Base-by-base conservation (phyloP, 2,888 invertebrate species). In the Dryadula phaetusa region DNA sequence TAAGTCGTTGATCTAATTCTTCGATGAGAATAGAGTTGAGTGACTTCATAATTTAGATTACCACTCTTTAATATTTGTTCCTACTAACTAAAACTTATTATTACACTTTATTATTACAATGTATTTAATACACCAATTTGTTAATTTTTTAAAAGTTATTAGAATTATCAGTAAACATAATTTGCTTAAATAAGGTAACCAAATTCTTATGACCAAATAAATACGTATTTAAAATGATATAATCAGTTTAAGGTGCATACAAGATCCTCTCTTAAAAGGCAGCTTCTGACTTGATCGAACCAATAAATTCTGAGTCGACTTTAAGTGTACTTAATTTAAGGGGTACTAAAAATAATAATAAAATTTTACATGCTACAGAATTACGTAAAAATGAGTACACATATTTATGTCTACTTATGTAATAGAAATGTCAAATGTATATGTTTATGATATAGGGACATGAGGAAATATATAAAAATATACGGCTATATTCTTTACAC, bases 331-430 rank as follows among this genome's bases (percentile, higher is more conserved):
- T 72, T 71, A 66, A 73, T 69, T 70, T 70, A 71, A 70, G 67
- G 67, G 64, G 32, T 62, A 58, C 58, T 74, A 69, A 74, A 72
- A 72, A 67, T 69, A 65, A 70, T 70, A 74, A 74, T 75, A 75
- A 75, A 74, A 70, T 68, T 67, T 74, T 64, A 75, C 68, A 71
- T 49, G 66, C 70, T 61, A 67, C 70, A 47, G 70, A 71, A 69
- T 72, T 72, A 74, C 73, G 74, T 75, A 71, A 72, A 75, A 73
- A 72, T 70, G 65, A 67, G 65, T 54, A n/a, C n/a, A n/a, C n/a
- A 62, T 61, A 67, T 74, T 69, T 69, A 70, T 66, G 52, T 64
- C 64, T 40, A 18, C 16, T 53, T 52, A 5, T 52, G 7, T 14
- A 2, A 34, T 8, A 34, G 12, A 37, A 37, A 20, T 1, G 20